Evolutionary conservation across 2,797 vertebrate species (phyloP).

Genomic region (Paratrypauchen microcephalus): DNA sequence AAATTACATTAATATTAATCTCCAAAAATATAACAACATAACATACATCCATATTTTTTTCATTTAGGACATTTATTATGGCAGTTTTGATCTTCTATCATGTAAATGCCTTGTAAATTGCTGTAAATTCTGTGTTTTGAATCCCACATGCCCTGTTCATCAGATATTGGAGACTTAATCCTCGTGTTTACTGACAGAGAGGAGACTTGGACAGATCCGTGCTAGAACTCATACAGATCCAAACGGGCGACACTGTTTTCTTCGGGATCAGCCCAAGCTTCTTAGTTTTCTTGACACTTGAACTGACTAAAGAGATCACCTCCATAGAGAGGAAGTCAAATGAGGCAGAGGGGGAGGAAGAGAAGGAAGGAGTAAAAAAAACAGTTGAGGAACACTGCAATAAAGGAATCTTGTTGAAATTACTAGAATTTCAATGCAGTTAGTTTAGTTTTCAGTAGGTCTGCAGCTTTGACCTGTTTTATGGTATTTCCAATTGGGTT

Average conservation of each 20-base stretch:
- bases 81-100: conserved; percentile 2
- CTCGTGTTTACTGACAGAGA: conserved; percentile 39
- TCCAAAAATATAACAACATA: background rate
- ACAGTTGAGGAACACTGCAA: conserved; percentile 16
- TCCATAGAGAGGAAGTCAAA: conserved; percentile 26
- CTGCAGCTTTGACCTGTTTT: background rate
- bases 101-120: conserved; percentile 13
- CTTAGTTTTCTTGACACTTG: conserved; percentile 62
- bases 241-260: conserved; percentile 38
- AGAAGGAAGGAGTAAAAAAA: conserved; percentile 3
- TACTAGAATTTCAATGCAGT: background rate
- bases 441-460: background rate
- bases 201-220: conserved; percentile 41
- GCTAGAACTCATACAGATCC: conserved; percentile 37
- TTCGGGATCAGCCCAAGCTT: conserved; percentile 56
- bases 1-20: too few species aligned
- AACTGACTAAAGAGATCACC: conserved; percentile 56
- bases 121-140: conserved; percentile 14
- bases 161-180: conserved; percentile 18
- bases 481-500: background rate
- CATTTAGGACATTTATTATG: background rate
- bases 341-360: conserved; percentile 10
- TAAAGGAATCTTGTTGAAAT: background rate
- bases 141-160: conserved; percentile 3
- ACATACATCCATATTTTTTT: too few species aligned